phyloP scores from a whole-genome alignment of 2,888 invertebrate genomes.

The Augiades crinisus region DNA sequence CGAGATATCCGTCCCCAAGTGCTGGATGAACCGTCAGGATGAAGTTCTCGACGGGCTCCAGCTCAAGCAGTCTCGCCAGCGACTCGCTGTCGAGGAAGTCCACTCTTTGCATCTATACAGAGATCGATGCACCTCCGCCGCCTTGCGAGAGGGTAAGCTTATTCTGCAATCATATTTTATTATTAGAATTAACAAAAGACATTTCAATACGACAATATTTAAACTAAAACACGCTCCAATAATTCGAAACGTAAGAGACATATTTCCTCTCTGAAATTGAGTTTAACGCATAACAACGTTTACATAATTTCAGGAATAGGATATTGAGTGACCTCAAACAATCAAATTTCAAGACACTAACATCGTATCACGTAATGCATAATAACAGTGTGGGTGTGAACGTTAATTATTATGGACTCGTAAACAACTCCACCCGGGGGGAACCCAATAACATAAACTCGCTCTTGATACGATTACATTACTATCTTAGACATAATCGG shows the following conservation, averaged over 20 bases:
- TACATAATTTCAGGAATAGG: slow-evolving; percentile 25
- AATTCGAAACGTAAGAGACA: background rate
- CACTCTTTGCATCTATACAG: slow-evolving; percentile 84
- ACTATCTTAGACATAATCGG: slow-evolving; percentile 42
- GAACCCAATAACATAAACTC: slow-evolving; percentile 3
- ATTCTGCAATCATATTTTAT: background rate
- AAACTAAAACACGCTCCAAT: background rate
- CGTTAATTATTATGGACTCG: background rate
- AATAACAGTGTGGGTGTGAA: background rate
- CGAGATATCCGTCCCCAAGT: slow-evolving; percentile 19
- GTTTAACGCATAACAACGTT: background rate
- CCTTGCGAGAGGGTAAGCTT: slow-evolving; percentile 79
- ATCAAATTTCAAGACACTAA: slow-evolving; percentile 1
- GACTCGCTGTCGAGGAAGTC: slow-evolving; percentile 85
- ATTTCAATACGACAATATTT: background rate
- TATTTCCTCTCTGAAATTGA: background rate
- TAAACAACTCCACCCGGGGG: background rate
- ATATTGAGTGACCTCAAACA: slow-evolving; percentile 23
- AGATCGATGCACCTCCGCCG: slow-evolving; percentile 70
- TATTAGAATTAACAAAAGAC: slow-evolving; percentile 1
- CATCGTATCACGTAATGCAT: background rate
- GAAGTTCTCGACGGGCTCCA: slow-evolving; percentile 84
- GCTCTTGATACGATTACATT: slow-evolving; percentile 20
- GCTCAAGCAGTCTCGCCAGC: slow-evolving; percentile 84
- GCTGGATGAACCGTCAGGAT: slow-evolving; percentile 58